phyloP scores from a whole-genome alignment of 2,888 invertebrate genomes.

The Synergus laeviventris region DNA sequence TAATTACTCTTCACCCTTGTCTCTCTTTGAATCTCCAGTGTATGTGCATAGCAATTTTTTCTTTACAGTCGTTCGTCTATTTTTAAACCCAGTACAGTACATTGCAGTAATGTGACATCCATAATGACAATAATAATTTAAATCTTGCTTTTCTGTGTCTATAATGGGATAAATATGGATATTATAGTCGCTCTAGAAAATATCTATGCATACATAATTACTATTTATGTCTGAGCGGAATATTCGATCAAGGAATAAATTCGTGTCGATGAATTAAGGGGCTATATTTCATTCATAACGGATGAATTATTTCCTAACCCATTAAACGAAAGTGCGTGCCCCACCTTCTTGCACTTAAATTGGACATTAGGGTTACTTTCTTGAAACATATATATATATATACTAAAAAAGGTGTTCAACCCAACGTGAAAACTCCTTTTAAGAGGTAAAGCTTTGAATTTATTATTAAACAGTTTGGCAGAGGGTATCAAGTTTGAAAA shows the following conservation, averaged over 20 bases:
- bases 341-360: not conserved
- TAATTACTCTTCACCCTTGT: constrained; percentile 25
- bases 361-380: constrained; percentile 10
- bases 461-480: not conserved
- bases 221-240: not conserved
- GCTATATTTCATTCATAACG: not conserved
- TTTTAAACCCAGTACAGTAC: no score
- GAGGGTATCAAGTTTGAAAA: not conserved
- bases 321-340: constrained; percentile 6
- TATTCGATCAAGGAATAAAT: constrained; percentile 34
- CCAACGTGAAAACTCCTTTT: not conserved
- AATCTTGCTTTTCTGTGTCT: no score
- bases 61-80: no score
- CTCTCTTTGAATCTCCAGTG: constrained; percentile 1
- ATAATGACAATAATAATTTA: no score
- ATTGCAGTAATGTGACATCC: no score
- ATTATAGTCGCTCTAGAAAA: no score
- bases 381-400: not conserved
- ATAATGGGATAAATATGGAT: no score
- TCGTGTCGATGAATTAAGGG: constrained; percentile 12
- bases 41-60: not conserved
- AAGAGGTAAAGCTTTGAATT: not conserved
- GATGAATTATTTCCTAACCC: not conserved
- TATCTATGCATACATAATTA: no score
- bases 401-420: not conserved